Base-by-base conservation (phyloP, 2,797 vertebrate genomes). In the Platyrinchus mystaceus region DNA sequence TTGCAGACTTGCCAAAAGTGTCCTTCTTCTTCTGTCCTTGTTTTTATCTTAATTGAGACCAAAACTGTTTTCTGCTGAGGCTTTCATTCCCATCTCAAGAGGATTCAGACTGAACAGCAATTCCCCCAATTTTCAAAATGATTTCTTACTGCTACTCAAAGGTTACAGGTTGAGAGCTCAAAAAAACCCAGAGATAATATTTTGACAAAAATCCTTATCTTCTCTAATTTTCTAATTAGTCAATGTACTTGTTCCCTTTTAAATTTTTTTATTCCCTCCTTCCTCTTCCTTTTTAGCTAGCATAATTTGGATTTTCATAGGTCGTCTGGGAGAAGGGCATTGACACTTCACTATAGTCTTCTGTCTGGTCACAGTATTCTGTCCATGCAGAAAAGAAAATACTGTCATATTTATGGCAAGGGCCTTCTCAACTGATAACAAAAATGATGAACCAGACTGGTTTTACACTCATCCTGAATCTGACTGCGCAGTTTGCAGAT, bases 181-280 rank as follows among this genome's bases (percentile, higher is more conserved):
- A 78, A 74, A 91, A 53, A 22, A 12, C 22, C 44, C 1, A 23
- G 15, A 58, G 11, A 34, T 6, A 60, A 62, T 62, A 71, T 60
- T 86, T 85, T 60, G 8, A 19, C 5, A 81, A 84, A 78, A 83
- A 71, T 21, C 5, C 4, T 24, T 60, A 23, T 47, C 46, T 68
- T 7, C 19, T 79, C 12, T 60, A 14, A 64, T 89, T 84, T 73
- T 58, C 14, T 55, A 53, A 63, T 55, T 60, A 74, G 18, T 62
- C 20, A 5, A 47, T 21, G 7, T 21, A 20, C 23, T 55, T 52
- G 8, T 23, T 28, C 8, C 12, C 0, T 3, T 23, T 71, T 8
- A 13, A 11, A 63, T 46, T 46, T 46, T 66, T 36, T 44, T 32
- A 26, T 16, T 3, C 1, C 2, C 4, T 0, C 0, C 0, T 21